Conservation (phyloP, 37 sponge, comb jelly and placozoan genomes). For the Beroe ovata region DNA sequence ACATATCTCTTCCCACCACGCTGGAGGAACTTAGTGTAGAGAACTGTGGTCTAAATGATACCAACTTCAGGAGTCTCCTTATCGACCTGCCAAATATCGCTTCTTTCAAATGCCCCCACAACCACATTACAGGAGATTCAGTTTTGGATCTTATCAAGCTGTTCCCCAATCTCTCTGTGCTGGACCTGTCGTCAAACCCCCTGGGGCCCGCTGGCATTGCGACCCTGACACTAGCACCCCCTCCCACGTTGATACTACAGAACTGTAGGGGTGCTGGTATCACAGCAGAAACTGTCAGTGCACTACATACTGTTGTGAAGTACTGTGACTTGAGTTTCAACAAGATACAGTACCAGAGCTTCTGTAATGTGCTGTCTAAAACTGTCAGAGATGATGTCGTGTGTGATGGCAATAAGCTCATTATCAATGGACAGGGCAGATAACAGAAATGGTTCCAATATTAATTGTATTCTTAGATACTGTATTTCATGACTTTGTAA, state of each 20-base stretch:
- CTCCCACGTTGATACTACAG: neutral
- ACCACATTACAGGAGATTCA: slow-evolving; percentile 14
- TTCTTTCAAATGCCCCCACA: neutral
- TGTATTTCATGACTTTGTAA: too few relatives aligned
- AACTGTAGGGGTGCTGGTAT: slow-evolving; percentile 18
- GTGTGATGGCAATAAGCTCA: slow-evolving; percentile 7
- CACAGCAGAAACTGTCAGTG: neutral
- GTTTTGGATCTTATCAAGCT: slow-evolving; percentile 2
- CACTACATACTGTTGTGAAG: neutral
- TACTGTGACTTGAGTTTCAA: slow-evolving; percentile 50
- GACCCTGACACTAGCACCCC: slow-evolving; percentile 9
- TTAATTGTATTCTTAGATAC: too few relatives aligned
- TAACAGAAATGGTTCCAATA: too few relatives aligned
- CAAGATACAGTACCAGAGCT: slow-evolving; percentile 12
- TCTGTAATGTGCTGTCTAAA: slow-evolving; percentile 14
- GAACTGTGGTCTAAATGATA: slow-evolving; percentile 26
- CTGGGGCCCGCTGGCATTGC: neutral
- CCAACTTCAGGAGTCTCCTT: neutral
- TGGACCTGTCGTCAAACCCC: slow-evolving; percentile 59
- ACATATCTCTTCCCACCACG: neutral
- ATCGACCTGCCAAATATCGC: neutral
- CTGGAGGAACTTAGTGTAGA: slow-evolving; percentile 13
- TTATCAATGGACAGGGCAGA: neutral
- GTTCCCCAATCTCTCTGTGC: neutral
- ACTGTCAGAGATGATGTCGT: neutral